Evolutionary conservation across 2,113 vertebrate species (phyloP).

Genomic region (Cepphus grylle): DNA sequence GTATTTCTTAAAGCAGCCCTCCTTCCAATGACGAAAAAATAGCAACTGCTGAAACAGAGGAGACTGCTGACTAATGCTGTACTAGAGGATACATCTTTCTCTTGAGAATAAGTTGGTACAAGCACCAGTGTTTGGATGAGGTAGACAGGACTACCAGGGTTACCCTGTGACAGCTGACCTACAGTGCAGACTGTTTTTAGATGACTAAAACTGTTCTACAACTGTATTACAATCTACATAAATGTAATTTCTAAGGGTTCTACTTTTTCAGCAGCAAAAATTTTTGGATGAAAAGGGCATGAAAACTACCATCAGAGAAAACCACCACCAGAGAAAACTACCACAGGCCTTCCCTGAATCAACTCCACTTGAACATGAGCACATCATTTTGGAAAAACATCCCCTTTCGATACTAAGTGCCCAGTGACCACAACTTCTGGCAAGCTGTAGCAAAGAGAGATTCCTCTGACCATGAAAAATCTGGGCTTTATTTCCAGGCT

Average conservation of each 20-base stretch:
- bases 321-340: not conserved
- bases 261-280: not conserved
- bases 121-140: not conserved
- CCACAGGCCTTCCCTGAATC: not conserved
- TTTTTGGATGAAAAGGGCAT: not conserved
- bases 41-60: not conserved
- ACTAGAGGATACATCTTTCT: not conserved
- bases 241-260: not conserved
- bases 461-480: not conserved
- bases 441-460: not conserved
- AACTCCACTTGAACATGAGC: not conserved
- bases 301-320: not conserved
- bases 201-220: not conserved
- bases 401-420: not conserved
- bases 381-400: not conserved
- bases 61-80: slow-evolving; percentile 30
- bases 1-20: slow-evolving; percentile 41
- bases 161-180: not conserved
- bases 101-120: not conserved
- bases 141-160: not conserved
- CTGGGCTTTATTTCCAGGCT: not conserved
- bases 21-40: not conserved
- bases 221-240: not conserved
- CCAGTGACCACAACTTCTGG: not conserved
- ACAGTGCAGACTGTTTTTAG: not conserved